Evolutionary conservation across 2,888 invertebrate species (phyloP).

Genomic region (Epinotia nisella): DNA sequence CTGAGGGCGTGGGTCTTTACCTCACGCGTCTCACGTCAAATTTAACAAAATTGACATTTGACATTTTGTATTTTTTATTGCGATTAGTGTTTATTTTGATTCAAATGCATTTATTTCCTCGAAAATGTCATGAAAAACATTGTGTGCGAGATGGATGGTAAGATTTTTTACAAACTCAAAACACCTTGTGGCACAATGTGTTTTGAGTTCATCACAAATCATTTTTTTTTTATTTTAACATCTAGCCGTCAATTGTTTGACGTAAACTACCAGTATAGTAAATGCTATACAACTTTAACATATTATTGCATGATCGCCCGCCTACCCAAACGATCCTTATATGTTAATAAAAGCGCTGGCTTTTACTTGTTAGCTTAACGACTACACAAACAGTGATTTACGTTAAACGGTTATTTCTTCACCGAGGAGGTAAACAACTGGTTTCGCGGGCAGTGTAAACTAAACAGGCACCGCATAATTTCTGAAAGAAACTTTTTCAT

Average conservation of each 20-base stretch:
- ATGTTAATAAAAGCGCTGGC: slow-evolving; percentile 1
- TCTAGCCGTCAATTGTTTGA: not conserved
- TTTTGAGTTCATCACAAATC: no score
- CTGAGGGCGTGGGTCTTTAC: no score
- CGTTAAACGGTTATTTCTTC: slow-evolving; percentile 6
- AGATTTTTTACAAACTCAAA: no score
- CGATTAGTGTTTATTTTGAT: no score
- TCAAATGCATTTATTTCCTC: no score
- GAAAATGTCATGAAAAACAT: no score
- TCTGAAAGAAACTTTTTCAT: slow-evolving; percentile 59
- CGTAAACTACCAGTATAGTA: not conserved
- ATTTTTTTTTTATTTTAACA: no score
- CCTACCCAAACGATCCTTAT: not conserved
- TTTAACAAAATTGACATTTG: no score
- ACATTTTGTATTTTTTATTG: no score
- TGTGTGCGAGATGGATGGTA: no score
- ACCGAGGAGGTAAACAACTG: slow-evolving; percentile 54
- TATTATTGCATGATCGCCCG: not conserved
- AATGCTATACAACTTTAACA: not conserved
- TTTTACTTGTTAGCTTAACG: not conserved
- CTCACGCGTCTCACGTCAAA: no score
- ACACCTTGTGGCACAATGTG: no score
- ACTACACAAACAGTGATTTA: slow-evolving; percentile 13
- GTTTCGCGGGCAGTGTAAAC: slow-evolving; percentile 66
- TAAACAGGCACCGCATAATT: slow-evolving; percentile 65